A percentile compares a stretch with the other conserved stretches of the same genome.
Conservation (phyloP, 2,888 invertebrate species). For the Tachina fera region DNA sequence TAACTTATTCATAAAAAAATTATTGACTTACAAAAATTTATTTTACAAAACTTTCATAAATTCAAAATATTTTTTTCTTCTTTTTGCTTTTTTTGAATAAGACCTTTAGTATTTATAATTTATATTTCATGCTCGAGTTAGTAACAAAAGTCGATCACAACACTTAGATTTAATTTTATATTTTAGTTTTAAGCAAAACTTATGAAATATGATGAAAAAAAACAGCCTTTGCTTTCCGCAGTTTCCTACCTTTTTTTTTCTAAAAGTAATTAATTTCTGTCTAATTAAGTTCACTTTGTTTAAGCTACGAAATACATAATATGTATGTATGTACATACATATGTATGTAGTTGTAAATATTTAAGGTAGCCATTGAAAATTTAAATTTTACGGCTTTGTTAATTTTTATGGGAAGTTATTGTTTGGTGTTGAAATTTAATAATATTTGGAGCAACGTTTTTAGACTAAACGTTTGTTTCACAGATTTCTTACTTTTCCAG, state of each 20-base stretch:
- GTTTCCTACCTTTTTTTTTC: slow-evolving; percentile 11
- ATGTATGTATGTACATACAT: no score
- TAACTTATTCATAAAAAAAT: no score
- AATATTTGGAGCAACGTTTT: not conserved
- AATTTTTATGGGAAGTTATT: slow-evolving; percentile 62
- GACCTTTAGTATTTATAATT: not conserved
- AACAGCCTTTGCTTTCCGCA: not conserved
- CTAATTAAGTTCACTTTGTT: slow-evolving; percentile 45
- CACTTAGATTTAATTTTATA: not conserved
- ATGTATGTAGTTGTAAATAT: slow-evolving; percentile 1
- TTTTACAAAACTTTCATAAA: no score
- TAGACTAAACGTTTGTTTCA: slow-evolving; percentile 26
- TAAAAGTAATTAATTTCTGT: slow-evolving; percentile 46
- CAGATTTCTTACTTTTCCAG: not conserved
- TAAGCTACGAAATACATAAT: not conserved
- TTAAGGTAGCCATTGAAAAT: slow-evolving; percentile 60
- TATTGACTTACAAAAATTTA: no score
- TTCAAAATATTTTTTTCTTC: not conserved
- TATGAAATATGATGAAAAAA: not conserved
- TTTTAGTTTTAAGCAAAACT: not conserved
- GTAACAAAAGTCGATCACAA: not conserved
- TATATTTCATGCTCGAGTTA: slow-evolving; percentile 1
- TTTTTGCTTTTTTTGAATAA: no score
- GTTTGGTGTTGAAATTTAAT: slow-evolving; percentile 42
- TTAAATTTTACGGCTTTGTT: slow-evolving; percentile 48